Evolutionary conservation across 2,113 vertebrate genomes (phyloP).

Genomic region (Phrynocephalus versicolor): DNA sequence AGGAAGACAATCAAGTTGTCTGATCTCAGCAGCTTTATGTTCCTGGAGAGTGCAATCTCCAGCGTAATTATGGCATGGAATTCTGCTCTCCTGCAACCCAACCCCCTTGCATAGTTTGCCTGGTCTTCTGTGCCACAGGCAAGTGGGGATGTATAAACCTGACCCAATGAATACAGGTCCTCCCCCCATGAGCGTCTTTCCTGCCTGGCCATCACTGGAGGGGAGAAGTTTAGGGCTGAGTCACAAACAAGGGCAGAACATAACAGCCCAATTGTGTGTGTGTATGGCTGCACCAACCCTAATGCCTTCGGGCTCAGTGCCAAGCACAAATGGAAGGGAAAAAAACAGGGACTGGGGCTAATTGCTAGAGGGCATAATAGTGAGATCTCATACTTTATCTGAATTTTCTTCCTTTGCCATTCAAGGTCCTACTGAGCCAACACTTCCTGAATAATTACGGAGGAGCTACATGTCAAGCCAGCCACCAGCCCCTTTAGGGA

Average conservation of each 20-base stretch:
- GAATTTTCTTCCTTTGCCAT: not conserved
- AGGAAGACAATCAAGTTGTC: not conserved
- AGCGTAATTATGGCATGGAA: too few relatives aligned
- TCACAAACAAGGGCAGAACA: not conserved
- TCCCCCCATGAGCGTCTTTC: not conserved
- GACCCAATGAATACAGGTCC: not conserved
- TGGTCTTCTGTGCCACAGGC: not conserved
- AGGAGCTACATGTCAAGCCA: not conserved
- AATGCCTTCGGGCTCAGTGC: not conserved
- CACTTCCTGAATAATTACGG: not conserved
- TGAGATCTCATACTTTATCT: too few relatives aligned
- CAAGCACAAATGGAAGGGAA: rapidly evolving
- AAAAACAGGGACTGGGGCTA: not conserved
- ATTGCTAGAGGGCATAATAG: not conserved
- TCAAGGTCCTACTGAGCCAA: not conserved
- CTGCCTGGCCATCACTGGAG: too few relatives aligned
- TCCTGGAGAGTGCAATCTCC: too few relatives aligned
- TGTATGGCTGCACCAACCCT: not conserved
- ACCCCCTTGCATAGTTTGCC: not conserved
- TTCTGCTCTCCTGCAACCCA: not conserved
- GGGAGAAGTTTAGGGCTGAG: not conserved
- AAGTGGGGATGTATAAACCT: not conserved
- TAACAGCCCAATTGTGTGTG: not conserved
- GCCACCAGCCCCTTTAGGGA: not conserved
- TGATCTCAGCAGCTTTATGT: not conserved